Conservation (phyloP, 2,888 invertebrate species). For the Folsomia manolachei region DNA sequence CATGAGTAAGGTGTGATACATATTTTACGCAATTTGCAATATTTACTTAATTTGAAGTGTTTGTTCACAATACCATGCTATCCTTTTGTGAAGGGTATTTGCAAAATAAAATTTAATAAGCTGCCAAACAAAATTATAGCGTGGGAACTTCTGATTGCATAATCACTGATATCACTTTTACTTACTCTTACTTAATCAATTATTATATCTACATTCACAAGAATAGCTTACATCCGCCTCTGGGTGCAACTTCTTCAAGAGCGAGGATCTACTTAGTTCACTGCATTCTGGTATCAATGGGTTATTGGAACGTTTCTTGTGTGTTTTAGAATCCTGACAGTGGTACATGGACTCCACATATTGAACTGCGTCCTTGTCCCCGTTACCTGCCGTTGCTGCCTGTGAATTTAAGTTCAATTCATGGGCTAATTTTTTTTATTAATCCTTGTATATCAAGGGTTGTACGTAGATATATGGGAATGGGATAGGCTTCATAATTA, state of each 20-base stretch:
- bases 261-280: slow-evolving; percentile 39
- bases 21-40: too few species aligned
- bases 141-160: neutral
- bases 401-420: too few species aligned
- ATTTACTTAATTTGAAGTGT: too few species aligned
- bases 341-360: slow-evolving; percentile 50
- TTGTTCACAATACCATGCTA: too few species aligned
- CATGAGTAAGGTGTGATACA: too few species aligned
- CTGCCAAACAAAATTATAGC: too few species aligned
- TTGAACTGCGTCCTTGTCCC: slow-evolving; percentile 43
- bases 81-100: too few species aligned
- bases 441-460: too few species aligned
- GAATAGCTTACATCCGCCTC: slow-evolving; percentile 49
- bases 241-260: slow-evolving; percentile 48
- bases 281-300: slow-evolving; percentile 41
- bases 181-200: neutral
- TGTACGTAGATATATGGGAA: too few species aligned
- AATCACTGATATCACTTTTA: neutral
- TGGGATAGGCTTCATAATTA: too few species aligned
- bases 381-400: slow-evolving; percentile 14
- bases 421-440: neutral
- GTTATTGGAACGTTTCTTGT: slow-evolving; percentile 16
- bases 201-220: neutral
- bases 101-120: too few species aligned
- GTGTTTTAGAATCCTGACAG: slow-evolving; percentile 50